Evolutionary conservation across 2,797 vertebrate species (phyloP).

Genomic region (Platyrinchus mystaceus): DNA sequence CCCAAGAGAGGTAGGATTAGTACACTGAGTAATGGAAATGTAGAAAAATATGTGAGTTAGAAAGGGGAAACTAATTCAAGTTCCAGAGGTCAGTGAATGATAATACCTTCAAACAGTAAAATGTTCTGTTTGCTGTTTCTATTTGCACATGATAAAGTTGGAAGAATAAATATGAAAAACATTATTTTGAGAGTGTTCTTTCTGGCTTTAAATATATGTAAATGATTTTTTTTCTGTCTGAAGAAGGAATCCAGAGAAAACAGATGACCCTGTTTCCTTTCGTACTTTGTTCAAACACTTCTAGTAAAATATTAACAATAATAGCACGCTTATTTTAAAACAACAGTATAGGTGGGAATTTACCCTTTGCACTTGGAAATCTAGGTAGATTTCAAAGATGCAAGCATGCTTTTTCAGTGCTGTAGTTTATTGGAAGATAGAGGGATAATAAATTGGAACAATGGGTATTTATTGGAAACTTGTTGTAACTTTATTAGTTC

Average conservation of each 20-base stretch:
- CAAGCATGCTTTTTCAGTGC: background rate
- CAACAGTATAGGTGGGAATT: background rate
- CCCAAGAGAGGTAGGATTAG: background rate
- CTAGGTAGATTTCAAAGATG: background rate
- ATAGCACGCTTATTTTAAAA: background rate
- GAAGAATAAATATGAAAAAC: background rate
- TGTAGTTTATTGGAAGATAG: background rate
- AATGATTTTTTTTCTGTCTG: background rate
- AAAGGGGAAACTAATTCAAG: background rate
- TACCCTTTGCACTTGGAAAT: background rate
- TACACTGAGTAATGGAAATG: background rate
- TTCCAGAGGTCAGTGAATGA: conserved; percentile 3
- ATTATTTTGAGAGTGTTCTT: background rate
- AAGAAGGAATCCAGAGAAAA: background rate
- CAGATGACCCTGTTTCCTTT: background rate
- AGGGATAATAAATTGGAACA: background rate
- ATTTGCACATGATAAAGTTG: background rate
- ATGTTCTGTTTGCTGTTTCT: background rate
- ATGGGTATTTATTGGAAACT: background rate
- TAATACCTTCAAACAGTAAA: background rate
- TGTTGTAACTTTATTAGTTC: background rate
- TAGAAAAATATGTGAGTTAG: background rate
- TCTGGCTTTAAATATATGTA: background rate
- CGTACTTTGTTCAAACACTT: background rate
- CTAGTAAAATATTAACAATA: background rate